Conservation (phyloP, 2,797 vertebrate genomes). For the Antennarius maculatus region DNA sequence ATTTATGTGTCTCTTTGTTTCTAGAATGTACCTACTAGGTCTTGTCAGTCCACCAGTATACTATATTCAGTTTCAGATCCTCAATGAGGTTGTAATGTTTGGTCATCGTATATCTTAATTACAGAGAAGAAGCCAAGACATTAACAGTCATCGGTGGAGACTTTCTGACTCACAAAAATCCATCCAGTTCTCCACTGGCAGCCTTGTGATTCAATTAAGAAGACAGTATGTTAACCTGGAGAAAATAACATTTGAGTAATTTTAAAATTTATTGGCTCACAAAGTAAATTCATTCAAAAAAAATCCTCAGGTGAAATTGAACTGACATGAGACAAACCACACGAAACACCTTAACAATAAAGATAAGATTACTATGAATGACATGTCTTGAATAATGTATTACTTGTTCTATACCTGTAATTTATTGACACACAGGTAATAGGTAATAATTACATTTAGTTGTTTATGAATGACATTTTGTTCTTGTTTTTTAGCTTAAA, state of each 20-base stretch:
- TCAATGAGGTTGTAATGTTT: constrained; percentile 48
- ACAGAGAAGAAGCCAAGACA: constrained; percentile 26
- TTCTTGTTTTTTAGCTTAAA: not conserved
- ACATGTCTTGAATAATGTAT: not conserved
- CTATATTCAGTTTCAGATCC: constrained; percentile 22
- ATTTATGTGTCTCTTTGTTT: constrained; percentile 11
- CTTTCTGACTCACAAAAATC: constrained; percentile 5
- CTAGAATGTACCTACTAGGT: not conserved
- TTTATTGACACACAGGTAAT: not conserved
- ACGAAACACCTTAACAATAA: not conserved
- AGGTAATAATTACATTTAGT: not conserved
- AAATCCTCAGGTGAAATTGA: constrained; percentile 1
- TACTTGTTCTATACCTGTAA: too few relatives aligned
- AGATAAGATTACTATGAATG: not conserved
- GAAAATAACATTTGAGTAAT: not conserved
- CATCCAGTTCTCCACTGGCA: constrained; percentile 5
- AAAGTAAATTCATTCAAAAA: constrained; percentile 14
- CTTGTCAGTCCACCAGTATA: constrained; percentile 1
- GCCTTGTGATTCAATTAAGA: constrained; percentile 18
- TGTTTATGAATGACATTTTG: not conserved
- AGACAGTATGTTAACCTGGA: not conserved
- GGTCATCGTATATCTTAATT: constrained; percentile 31
- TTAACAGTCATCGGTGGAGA: not conserved
- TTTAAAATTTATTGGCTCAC: not conserved
- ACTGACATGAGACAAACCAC: not conserved